Evolutionary conservation across 2,113 vertebrate species (phyloP).

Genomic region (Sebastes fasciatus): DNA sequence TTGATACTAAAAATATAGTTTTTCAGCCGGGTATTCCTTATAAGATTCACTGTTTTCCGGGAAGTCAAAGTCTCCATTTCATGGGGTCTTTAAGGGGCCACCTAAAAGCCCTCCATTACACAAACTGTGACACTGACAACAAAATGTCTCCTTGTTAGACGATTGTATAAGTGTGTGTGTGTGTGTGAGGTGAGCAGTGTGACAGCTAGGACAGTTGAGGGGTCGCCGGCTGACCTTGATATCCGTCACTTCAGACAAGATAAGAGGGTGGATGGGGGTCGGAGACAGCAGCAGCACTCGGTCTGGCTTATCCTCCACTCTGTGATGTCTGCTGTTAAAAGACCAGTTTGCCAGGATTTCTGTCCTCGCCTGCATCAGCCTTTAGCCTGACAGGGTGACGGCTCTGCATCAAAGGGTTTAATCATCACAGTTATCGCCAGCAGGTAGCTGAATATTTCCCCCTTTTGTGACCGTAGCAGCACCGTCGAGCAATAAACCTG

Average conservation of each 20-base stretch:
- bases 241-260: conserved; percentile 34
- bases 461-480: conserved; percentile 30
- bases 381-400: conserved; percentile 41
- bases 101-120: conserved; percentile 15
- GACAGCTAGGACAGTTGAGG: conserved; percentile 38
- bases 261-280: conserved; percentile 29
- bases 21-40: background rate
- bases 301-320: conserved; percentile 28
- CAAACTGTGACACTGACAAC: conserved; percentile 11
- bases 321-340: conserved; percentile 53
- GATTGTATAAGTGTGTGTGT: background rate
- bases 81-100: background rate
- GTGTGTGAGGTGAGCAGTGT: background rate
- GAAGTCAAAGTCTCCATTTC: conserved; percentile 23
- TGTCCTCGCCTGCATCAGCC: conserved; percentile 37
- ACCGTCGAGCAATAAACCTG: conserved; percentile 48
- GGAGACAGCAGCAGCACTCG: conserved; percentile 34
- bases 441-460: conserved; percentile 45
- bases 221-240: conserved; percentile 48
- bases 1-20: conserved; percentile 1
- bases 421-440: conserved; percentile 44
- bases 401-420: conserved; percentile 55
- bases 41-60: background rate
- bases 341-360: conserved; percentile 43
- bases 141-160: conserved; percentile 32